Conservation (phyloP, 2,888 invertebrate genomes). For the Dicyrtoma fusca region DNA sequence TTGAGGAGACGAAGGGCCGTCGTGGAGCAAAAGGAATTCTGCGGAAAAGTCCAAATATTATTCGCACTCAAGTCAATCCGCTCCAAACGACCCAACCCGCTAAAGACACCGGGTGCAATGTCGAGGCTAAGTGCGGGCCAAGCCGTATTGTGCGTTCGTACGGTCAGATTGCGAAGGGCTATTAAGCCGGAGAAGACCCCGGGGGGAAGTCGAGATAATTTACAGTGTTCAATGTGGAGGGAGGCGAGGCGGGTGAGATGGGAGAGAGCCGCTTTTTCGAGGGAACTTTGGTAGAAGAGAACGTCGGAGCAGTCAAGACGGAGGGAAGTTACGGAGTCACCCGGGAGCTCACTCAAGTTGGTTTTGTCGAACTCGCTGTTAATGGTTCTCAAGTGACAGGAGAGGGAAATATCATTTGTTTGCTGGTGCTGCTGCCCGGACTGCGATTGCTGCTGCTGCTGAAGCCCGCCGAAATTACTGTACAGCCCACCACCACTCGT, state of each 20-base stretch:
- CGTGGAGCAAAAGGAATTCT: slow-evolving; percentile 79
- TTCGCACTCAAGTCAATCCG: slow-evolving; percentile 82
- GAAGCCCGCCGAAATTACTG: not conserved
- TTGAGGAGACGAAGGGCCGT: slow-evolving; percentile 80
- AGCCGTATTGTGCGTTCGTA: slow-evolving; percentile 80
- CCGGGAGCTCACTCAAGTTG: slow-evolving; percentile 82
- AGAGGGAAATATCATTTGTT: slow-evolving; percentile 70
- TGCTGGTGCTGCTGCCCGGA: not conserved
- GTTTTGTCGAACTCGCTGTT: slow-evolving; percentile 87
- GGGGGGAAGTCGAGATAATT: slow-evolving; percentile 79
- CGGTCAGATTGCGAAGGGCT: slow-evolving; percentile 79
- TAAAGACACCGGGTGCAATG: slow-evolving; percentile 74
- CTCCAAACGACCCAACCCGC: slow-evolving; percentile 74
- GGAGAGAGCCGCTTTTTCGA: slow-evolving; percentile 70
- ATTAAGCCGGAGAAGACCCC: slow-evolving; percentile 80
- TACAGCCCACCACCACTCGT: not conserved
- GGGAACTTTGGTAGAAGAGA: slow-evolving; percentile 76
- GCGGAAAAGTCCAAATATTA: slow-evolving; percentile 87
- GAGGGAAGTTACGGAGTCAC: slow-evolving; percentile 76
- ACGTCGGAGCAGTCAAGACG: slow-evolving; percentile 79
- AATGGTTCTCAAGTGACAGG: slow-evolving; percentile 78
- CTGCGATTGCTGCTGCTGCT: not conserved
- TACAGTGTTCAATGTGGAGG: slow-evolving; percentile 82
- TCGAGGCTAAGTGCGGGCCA: slow-evolving; percentile 84
- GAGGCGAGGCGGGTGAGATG: slow-evolving; percentile 79